Conservation (phyloP, 2,888 invertebrate species). For the Rhingia rostrata region DNA sequence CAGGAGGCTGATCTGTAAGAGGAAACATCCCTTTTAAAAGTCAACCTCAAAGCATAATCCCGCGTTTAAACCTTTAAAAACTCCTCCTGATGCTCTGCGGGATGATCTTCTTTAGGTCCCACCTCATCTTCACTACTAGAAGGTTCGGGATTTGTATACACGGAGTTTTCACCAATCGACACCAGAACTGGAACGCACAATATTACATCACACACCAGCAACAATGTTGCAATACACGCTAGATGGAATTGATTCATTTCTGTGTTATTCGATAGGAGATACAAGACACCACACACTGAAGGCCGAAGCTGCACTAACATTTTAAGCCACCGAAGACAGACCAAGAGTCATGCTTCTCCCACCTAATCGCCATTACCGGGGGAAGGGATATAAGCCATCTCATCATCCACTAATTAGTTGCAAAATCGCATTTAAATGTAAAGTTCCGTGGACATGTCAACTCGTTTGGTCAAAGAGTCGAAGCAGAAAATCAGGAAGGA, state of each 20-base stretch:
- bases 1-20: conserved; percentile 59
- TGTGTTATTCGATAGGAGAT: not conserved
- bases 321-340: conserved; percentile 46
- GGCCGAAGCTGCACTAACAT: conserved; percentile 57
- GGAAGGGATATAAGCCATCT: conserved; percentile 47
- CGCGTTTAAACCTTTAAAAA: conserved; percentile 52
- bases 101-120: not conserved
- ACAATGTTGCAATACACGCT: conserved; percentile 53
- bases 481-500: conserved; percentile 47
- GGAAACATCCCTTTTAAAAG: conserved; percentile 28
- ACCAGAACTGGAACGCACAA: conserved; percentile 47
- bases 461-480: not conserved
- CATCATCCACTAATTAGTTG: conserved; percentile 12
- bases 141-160: conserved; percentile 45
- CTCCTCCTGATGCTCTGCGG: conserved; percentile 47
- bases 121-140: conserved; percentile 29
- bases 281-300: conserved; percentile 43
- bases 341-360: conserved; percentile 46
- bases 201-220: conserved; percentile 62
- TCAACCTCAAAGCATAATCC: not conserved
- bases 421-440: conserved; percentile 19
- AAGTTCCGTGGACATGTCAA: conserved; percentile 43
- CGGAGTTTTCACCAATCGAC: conserved; percentile 47
- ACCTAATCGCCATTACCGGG: conserved; percentile 4
- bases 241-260: conserved; percentile 54